Evolutionary conservation across 2,113 vertebrate genomes (phyloP).

Genomic region (Hippocampus barbouri): DNA sequence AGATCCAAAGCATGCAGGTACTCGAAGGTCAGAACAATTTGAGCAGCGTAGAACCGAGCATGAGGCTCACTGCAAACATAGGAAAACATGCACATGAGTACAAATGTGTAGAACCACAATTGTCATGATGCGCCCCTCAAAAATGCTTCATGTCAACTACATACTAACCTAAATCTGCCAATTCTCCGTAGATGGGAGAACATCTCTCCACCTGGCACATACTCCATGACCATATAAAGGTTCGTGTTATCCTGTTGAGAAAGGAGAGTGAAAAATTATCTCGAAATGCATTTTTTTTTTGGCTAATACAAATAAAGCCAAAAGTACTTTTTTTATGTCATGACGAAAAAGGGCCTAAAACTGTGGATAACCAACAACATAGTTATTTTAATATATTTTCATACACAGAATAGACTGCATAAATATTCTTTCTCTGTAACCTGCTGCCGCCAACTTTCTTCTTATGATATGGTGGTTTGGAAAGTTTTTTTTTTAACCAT

Average conservation of each 20-base stretch:
- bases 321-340: too few relatives aligned
- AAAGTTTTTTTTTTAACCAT: too few relatives aligned
- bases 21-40: conserved; percentile 70
- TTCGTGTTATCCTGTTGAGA: conserved; percentile 82
- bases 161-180: conserved; percentile 83
- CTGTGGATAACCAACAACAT: too few relatives aligned
- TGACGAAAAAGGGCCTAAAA: too few relatives aligned
- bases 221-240: conserved; percentile 95
- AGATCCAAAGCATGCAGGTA: conserved; percentile 70
- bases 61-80: conserved; percentile 58
- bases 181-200: conserved; percentile 89
- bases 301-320: not conserved
- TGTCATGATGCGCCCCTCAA: not conserved
- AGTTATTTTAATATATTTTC: too few relatives aligned
- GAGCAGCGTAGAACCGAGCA: conserved; percentile 69
- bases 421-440: too few relatives aligned
- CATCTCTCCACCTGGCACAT: conserved; percentile 89
- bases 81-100: not conserved
- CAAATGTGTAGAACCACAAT: not conserved
- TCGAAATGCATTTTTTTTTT: not conserved
- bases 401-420: too few relatives aligned
- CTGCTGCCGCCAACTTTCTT: too few relatives aligned
- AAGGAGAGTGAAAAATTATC: not conserved
- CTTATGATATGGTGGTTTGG: too few relatives aligned
- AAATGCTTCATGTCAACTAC: not conserved